Conservation (phyloP, 2,797 vertebrate species). For the Distichodus sexfasciatus region DNA sequence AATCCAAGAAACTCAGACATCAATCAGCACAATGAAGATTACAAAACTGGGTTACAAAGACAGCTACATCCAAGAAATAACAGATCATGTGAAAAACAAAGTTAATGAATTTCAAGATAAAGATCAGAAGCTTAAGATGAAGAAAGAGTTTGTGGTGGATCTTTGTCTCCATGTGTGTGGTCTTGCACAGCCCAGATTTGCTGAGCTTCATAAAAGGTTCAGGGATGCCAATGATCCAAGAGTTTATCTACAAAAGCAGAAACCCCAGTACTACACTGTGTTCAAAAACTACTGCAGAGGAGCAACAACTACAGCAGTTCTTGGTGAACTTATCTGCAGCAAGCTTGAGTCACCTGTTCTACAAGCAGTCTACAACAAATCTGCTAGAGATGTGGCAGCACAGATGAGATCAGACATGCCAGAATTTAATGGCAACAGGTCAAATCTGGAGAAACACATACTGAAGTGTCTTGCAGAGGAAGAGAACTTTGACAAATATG, state of each 20-base stretch:
- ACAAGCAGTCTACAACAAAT: constrained; percentile 7
- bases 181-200: constrained; percentile 27
- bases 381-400: constrained; percentile 43
- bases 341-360: constrained; percentile 53
- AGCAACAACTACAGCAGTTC: constrained; percentile 49
- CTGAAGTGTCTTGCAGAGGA: constrained; percentile 59
- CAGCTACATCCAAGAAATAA: no score
- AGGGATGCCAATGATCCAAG: constrained; percentile 46
- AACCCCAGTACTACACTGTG: constrained; percentile 54
- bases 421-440: constrained; percentile 55
- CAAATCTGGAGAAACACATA: constrained; percentile 62
- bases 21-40: no score
- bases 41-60: no score
- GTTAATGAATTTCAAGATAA: neutral
- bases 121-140: neutral
- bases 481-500: constrained; percentile 58
- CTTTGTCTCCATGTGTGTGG: constrained; percentile 3
- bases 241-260: constrained; percentile 53
- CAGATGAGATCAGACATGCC: constrained; percentile 41
- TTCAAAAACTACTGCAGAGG: constrained; percentile 65
- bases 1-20: no score
- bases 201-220: constrained; percentile 38
- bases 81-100: no score
- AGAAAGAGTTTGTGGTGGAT: constrained; percentile 12
- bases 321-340: constrained; percentile 55